A percentile compares a stretch with the other conserved stretches of the same genome.
Evolutionary conservation across 1,140 invertebrate species (phyloP).

Genomic region (Ceratina australensis): DNA sequence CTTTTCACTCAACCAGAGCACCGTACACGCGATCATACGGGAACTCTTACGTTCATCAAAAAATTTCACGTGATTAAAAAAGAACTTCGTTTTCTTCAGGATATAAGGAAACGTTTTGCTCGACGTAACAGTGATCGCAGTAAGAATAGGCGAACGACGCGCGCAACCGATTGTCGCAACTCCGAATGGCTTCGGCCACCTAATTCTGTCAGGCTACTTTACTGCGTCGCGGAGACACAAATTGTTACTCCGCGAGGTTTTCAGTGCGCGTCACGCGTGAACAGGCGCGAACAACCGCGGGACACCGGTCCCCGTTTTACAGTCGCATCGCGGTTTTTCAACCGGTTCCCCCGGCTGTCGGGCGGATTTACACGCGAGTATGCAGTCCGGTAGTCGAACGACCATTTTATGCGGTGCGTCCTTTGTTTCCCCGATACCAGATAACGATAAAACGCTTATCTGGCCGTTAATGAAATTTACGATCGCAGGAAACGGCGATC

Average conservation of each 20-base stretch:
- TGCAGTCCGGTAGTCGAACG: conserved; percentile 28
- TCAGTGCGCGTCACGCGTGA: conserved; percentile 28
- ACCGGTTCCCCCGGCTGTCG: conserved; percentile 7
- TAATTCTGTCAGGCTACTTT: neutral
- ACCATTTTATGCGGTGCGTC: conserved; percentile 23
- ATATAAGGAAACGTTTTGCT: no score
- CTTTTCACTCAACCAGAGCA: neutral
- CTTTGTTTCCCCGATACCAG: conserved; percentile 44
- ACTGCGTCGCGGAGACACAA: neutral
- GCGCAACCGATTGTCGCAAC: neutral
- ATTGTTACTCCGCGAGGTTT: conserved; percentile 11
- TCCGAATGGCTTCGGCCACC: neutral
- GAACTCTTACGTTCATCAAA: no score
- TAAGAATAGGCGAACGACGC: no score
- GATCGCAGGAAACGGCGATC: conserved; percentile 26
- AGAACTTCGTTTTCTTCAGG: no score
- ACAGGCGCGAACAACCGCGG: conserved; percentile 26
- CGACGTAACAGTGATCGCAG: no score
- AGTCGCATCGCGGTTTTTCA: conserved; percentile 9
- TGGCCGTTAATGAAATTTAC: conserved; percentile 47
- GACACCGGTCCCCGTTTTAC: neutral
- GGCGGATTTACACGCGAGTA: neutral
- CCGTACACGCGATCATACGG: no score
- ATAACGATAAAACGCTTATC: conserved; percentile 42
- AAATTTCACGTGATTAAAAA: no score